Percentiles rank a stretch among this genome's conserved stretches.
phyloP scores from a whole-genome alignment of 1,140 invertebrate species.

The Drosophila burlai region DNA sequence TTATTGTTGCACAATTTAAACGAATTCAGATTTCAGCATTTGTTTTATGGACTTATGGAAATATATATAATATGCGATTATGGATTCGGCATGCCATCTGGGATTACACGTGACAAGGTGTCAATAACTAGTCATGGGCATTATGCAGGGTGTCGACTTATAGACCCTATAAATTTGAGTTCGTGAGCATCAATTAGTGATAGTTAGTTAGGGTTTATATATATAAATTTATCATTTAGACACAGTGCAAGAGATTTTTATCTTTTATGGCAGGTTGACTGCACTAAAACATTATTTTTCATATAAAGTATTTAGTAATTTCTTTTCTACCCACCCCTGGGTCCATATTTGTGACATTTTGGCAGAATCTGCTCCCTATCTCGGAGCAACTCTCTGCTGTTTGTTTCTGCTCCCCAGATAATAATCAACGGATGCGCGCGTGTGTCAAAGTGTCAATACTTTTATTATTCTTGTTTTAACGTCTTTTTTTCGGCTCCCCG shows the following conservation, averaged over 20 bases:
- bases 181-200: background rate
- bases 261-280: background rate
- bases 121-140: conserved; percentile 39
- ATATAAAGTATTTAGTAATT: conserved; percentile 5
- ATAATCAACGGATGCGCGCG: conserved; percentile 70
- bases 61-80: conserved; percentile 24
- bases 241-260: conserved; percentile 11
- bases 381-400: background rate
- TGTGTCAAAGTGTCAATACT: conserved; percentile 57
- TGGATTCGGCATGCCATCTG: conserved; percentile 20
- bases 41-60: conserved; percentile 37
- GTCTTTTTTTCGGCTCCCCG: conserved; percentile 12
- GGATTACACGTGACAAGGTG: conserved; percentile 24
- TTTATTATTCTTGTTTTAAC: conserved; percentile 39
- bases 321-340: background rate
- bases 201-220: background rate
- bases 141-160: conserved; percentile 15
- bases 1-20: conserved; percentile 75
- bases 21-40: conserved; percentile 74
- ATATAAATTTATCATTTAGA: background rate
- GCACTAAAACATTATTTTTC: conserved; percentile 3
- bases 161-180: background rate
- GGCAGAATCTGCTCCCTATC: conserved; percentile 20
- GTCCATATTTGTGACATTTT: conserved; percentile 1
- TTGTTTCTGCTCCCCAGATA: conserved; percentile 39